Evolutionary conservation across 2,113 vertebrate species (phyloP).

Genomic region (Rhodinocichla rosea): DNA sequence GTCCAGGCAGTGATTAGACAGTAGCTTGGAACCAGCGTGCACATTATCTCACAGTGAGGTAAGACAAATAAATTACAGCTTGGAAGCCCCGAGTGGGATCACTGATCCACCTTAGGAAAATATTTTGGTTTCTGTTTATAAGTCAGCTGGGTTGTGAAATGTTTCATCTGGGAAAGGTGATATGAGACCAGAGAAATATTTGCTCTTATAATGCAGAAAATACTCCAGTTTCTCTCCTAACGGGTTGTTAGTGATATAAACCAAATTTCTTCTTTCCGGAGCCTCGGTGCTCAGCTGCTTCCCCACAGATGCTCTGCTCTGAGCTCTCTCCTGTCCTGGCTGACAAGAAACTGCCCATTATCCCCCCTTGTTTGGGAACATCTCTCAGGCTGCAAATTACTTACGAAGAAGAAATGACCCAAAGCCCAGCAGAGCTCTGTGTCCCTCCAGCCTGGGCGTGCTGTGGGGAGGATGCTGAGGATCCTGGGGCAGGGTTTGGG

Average conservation of each 20-base stretch:
- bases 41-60: conserved; percentile 53
- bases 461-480: neutral
- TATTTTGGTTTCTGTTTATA: conserved; percentile 59
- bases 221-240: conserved; percentile 35
- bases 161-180: conserved; percentile 65
- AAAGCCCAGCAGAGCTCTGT: neutral
- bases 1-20: neutral
- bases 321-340: neutral
- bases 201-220: conserved; percentile 36
- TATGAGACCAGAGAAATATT: conserved; percentile 37
- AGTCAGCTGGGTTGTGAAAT: conserved; percentile 34
- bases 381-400: neutral
- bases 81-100: neutral
- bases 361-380: neutral
- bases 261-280: neutral
- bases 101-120: conserved; percentile 60
- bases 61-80: conserved; percentile 48
- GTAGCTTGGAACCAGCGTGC: conserved; percentile 9
- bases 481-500: neutral
- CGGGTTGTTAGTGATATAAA: neutral
- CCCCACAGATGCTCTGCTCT: neutral
- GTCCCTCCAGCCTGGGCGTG: rapidly evolving
- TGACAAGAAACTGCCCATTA: neutral
- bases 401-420: rapidly evolving
- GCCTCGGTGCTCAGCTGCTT: neutral